Evolutionary conservation across 2,888 invertebrate species (phyloP), one percentile per base, ranked within the genome.

Genomic region (Sarcophaga carnaria): DNA sequence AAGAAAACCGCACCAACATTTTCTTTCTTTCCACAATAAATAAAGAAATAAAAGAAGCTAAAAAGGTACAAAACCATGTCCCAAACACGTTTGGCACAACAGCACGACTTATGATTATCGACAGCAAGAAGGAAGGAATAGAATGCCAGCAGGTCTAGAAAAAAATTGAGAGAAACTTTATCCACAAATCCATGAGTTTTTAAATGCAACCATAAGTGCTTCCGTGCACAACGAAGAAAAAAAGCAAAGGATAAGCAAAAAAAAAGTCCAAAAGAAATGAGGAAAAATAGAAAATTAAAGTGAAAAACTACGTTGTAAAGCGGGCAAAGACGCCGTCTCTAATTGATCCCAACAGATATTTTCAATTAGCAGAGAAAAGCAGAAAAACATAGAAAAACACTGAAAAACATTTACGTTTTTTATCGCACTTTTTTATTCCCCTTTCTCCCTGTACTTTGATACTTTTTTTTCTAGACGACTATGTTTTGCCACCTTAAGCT

Each of bases 291-390:
- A 45, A 66, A 67, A 63, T 81, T 81, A 37, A 37, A 37, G 37
- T 37, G 37, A 37, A 54, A 54, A 54, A 54, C 17, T 54, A 14
- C 17, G 71, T 82, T 87, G 84, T 84, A 81, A 82, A 84, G 81
- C 81, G 14, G 84, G 81, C 87, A 87, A 87, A 87, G 87, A 81
- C 87, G 84, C 84, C 84, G 89, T 90, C 92, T 90, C 92, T 93
- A 92, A 92, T 92, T 92, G 93, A 92, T 92, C 93, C 92, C 92
- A 91, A 92, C 93, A 92, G 92, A 93, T 92, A 92, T 92, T 92
- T 92, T 92, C 92, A 92, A 92, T 92, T 93, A 92, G 92, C 91
- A 91, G 90, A 37, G 37, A 3, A 37, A 37, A 37, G 37, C 37
- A 37, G 37, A 37, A 37, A 37, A 37, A 37, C 37, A 37, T 2